A percentile compares a stretch with the other conserved stretches of the same genome.
Conservation (phyloP, 2,113 vertebrate genomes). For the Lamprologus sp. region DNA sequence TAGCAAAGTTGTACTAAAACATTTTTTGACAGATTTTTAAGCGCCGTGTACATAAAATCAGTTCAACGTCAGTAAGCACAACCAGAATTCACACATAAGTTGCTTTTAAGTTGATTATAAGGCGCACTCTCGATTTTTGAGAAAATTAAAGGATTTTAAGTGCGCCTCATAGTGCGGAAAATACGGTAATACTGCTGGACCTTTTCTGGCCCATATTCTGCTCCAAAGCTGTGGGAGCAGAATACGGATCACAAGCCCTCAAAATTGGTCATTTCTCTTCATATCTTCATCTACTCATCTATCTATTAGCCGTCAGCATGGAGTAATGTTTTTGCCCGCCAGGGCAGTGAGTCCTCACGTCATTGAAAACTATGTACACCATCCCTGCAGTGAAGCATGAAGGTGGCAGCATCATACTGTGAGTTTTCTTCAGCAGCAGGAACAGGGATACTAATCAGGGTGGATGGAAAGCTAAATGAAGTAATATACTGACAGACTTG, state of each 20-base stretch:
- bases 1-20: neutral
- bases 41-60: neutral
- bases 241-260: neutral
- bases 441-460: neutral
- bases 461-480: neutral
- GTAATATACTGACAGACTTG: neutral
- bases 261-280: neutral
- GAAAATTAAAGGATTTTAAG: neutral
- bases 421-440: neutral
- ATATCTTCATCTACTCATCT: neutral
- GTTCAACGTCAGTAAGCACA: neutral
- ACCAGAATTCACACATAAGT: neutral
- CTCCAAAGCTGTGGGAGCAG: neutral
- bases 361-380: neutral
- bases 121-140: rapidly evolving
- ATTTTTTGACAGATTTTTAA: neutral
- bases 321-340: neutral
- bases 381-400: neutral
- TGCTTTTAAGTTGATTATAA: neutral
- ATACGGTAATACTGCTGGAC: neutral
- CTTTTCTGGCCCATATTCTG: neutral
- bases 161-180: rapidly evolving
- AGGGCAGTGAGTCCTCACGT: rapidly evolving
- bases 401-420: neutral
- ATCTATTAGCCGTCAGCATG: neutral